Base-by-base conservation (phyloP, 2,113 vertebrate genomes). In the Pedionomus torquatus region DNA sequence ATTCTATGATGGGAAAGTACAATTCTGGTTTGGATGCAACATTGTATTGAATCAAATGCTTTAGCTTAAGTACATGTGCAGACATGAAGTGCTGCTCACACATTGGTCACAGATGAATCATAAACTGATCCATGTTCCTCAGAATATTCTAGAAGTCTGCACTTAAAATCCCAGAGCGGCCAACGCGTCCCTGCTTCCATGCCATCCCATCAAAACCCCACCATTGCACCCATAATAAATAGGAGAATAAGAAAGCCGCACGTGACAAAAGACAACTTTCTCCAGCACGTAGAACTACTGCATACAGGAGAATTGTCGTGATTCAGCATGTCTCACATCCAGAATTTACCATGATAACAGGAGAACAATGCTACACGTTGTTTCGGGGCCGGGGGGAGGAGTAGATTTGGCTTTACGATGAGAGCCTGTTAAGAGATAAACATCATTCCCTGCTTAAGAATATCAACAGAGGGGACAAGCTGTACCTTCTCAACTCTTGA, bases 181-280 rank as follows among this genome's bases (percentile, higher is more conserved):
- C 78, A 33, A 6, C 1, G 0, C 0, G 3, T 46, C 72, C 39
- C 26, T 1, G 0, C 33, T 90, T 87, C 30, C 57, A 37, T 28
- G n/a, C 41, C 83, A 70, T 74, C 70, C 41, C 31, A 7, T 25
- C 75, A 55, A 68, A 48, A 80, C 25, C 37, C 19, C 49, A 30
- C 30, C 9, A 9, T 41, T 0, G 0, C 33, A 58, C 15, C 14
- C 0, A 0, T 31, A 61, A 44, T 66, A 82, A 94, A 63, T 3
- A 58, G 31, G 16, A 72, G 21, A 26, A 37, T 74, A 46, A 80
- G 70, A 77, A 86, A 64, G 46, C 23, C 0, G 0, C 39, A 52
- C 10, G 12, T 35, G 43, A 46, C 14, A 37, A 85, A 79, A 58
- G 20, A 60, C 0, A 0, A 17, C 71, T 90, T 84, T 89, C n/a